Evolutionary conservation across 2,113 vertebrate genomes (phyloP).

Genomic region (Naja naja): DNA sequence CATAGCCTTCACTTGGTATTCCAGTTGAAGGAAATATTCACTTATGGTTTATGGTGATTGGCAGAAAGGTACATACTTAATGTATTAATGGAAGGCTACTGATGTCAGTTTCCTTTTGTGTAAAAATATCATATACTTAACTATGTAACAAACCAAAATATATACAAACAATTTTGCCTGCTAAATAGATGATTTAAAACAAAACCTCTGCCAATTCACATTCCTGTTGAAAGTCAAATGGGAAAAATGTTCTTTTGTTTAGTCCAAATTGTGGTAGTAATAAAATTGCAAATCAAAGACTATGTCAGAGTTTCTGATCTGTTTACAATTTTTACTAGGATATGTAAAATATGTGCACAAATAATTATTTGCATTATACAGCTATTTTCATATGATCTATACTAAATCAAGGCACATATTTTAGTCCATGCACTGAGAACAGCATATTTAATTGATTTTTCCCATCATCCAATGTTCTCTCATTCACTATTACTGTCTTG

Average conservation of each 20-base stretch:
- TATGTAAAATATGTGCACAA: background rate
- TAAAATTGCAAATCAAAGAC: background rate
- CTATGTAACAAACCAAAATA: slow-evolving; percentile 47
- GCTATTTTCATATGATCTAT: background rate
- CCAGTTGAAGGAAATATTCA: background rate
- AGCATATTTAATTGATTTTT: background rate
- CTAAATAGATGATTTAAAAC: slow-evolving; percentile 45
- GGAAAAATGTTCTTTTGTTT: slow-evolving; percentile 32
- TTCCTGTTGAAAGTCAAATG: slow-evolving; percentile 29
- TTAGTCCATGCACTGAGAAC: background rate
- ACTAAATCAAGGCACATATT: background rate
- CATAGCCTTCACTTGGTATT: background rate
- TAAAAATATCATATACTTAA: slow-evolving; percentile 44
- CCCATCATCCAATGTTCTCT: background rate
- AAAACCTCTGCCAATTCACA: slow-evolving; percentile 33
- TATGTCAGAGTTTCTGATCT: background rate
- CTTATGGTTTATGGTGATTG: slow-evolving; percentile 22
- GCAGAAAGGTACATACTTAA: background rate
- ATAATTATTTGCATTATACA: background rate
- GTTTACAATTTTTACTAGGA: background rate
- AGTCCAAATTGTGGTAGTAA: slow-evolving; percentile 28
- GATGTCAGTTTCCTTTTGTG: slow-evolving; percentile 41
- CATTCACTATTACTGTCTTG: background rate
- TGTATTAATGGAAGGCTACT: background rate
- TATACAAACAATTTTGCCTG: slow-evolving; percentile 43